Evolutionary conservation across 2,797 vertebrate species (phyloP).

Genomic region (Loris lydekkerianus): DNA sequence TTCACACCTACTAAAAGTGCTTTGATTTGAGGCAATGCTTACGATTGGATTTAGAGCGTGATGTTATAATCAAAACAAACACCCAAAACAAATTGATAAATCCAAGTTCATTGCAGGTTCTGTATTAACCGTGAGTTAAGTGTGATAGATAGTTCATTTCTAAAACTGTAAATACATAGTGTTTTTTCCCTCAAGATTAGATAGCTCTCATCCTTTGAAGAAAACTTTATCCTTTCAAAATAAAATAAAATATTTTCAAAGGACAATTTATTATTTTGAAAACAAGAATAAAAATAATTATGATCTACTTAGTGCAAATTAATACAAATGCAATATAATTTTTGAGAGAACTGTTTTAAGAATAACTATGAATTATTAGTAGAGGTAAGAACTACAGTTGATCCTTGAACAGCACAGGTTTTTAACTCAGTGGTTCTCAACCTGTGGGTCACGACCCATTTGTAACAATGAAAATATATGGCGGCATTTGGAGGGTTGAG

Average conservation of each 20-base stretch:
- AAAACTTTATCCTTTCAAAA: conserved; percentile 26
- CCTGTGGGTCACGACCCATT: no score
- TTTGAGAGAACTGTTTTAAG: conserved; percentile 40
- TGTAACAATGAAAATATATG: no score
- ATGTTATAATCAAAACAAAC: conserved; percentile 62
- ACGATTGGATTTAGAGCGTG: conserved; percentile 57
- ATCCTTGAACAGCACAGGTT: neutral
- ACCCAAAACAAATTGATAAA: conserved; percentile 48
- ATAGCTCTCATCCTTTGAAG: neutral
- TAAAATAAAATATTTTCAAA: conserved; percentile 32
- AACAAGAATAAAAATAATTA: conserved; percentile 12
- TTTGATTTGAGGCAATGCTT: conserved; percentile 66
- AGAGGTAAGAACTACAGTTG: neutral
- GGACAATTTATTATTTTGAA: conserved; percentile 30
- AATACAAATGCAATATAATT: neutral
- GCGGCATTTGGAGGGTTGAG: no score
- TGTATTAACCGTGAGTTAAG: conserved; percentile 6
- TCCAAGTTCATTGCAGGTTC: conserved; percentile 38
- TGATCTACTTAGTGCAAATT: neutral
- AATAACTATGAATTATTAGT: conserved; percentile 37
- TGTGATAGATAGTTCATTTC: neutral
- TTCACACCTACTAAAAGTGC: conserved; percentile 64
- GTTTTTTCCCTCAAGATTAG: neutral
- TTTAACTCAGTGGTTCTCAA: no score
- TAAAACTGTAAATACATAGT: neutral